phyloP scores from a whole-genome alignment of 2,888 invertebrate species.

The Eulithis prunata region DNA sequence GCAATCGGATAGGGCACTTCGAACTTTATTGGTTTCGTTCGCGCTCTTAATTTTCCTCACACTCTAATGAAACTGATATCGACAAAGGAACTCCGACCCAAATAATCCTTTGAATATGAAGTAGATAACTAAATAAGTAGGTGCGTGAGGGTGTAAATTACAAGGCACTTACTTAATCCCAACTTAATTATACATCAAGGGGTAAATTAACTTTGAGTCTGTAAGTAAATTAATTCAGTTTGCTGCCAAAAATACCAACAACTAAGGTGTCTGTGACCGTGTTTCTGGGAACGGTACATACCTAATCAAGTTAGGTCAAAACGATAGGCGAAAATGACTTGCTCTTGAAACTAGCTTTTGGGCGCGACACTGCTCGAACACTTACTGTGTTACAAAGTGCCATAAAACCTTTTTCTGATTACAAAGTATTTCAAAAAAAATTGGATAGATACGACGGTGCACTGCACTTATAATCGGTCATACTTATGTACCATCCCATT shows the following conservation, averaged over 20 bases:
- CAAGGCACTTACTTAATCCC: constrained; percentile 20
- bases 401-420: no score
- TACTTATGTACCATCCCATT: no score
- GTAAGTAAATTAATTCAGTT: constrained; percentile 2
- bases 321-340: neutral
- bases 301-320: constrained; percentile 2
- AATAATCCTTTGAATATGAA: constrained; percentile 14
- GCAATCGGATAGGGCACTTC: neutral
- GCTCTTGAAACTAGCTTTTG: no score
- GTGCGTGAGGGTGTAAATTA: constrained; percentile 27
- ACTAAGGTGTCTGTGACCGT: neutral
- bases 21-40: neutral
- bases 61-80: constrained; percentile 5
- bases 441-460: no score
- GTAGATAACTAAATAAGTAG: constrained; percentile 19
- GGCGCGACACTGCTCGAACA: no score
- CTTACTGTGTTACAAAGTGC: no score
- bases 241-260: neutral
- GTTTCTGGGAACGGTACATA: neutral
- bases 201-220: constrained; percentile 16
- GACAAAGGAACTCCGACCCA: neutral
- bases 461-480: no score
- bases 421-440: no score
- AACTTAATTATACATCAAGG: constrained; percentile 29
- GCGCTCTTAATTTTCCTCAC: neutral